phyloP scores from a whole-genome alignment of 2,113 vertebrate genomes.

The Epinephelus lanceolatus region DNA sequence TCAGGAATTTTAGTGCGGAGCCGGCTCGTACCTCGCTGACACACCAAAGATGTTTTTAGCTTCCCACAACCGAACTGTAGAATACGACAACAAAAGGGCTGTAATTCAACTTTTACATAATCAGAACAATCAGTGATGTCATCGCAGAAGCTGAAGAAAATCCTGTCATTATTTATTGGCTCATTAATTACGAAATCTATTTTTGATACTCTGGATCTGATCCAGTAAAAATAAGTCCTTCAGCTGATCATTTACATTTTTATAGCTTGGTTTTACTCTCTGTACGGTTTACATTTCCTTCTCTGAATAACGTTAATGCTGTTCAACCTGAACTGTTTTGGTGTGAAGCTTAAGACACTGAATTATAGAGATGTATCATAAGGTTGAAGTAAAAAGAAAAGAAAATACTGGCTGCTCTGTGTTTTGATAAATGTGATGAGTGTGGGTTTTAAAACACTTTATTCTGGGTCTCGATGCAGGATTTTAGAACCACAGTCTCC shows the following conservation, averaged over 20 bases:
- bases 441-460: not conserved
- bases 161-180: slow-evolving; percentile 59
- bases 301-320: slow-evolving; percentile 6
- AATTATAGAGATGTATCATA: slow-evolving; percentile 24
- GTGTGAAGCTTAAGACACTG: slow-evolving; percentile 33
- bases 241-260: slow-evolving; percentile 38
- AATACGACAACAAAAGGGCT: slow-evolving; percentile 31
- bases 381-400: slow-evolving; percentile 55
- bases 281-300: slow-evolving; percentile 48
- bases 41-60: slow-evolving; percentile 55
- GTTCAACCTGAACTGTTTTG: slow-evolving; percentile 25
- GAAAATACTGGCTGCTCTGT: not conserved
- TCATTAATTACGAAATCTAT: slow-evolving; percentile 52
- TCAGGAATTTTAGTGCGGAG: slow-evolving; percentile 43
- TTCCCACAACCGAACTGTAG: not conserved
- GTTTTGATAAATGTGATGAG: not conserved
- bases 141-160: not conserved
- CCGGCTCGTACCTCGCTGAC: slow-evolving; percentile 23
- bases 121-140: not conserved
- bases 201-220: slow-evolving; percentile 71
- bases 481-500: not conserved
- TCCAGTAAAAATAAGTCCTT: slow-evolving; percentile 30
- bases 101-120: slow-evolving; percentile 1
- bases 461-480: slow-evolving; percentile 8
- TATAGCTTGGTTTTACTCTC: slow-evolving; percentile 32